These are phyloP conservation scores for Orussus abietinus DNA, from an alignment of 1,140 invertebrate genomes.

Conservation along the genomic window DNA sequence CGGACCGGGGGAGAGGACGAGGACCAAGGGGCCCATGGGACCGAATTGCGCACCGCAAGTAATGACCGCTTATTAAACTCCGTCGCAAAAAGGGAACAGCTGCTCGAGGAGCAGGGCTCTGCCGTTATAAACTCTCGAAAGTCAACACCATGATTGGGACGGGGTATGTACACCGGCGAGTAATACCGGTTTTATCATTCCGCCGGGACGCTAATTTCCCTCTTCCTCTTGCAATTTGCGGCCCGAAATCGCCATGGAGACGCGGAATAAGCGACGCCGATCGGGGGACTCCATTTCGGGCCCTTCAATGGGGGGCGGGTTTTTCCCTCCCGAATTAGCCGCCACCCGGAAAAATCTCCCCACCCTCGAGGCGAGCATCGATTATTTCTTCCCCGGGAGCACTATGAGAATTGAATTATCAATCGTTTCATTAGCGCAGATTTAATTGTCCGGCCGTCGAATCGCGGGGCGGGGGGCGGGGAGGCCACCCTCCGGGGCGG, in stretches of 20 bases:
- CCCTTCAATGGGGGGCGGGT: too few species aligned
- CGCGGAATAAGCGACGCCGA: too few species aligned
- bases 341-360: too few species aligned
- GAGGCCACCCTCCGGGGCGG: slow-evolving; percentile 26
- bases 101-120: slow-evolving; percentile 19
- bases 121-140: slow-evolving; percentile 11
- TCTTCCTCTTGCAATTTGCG: slow-evolving; percentile 24
- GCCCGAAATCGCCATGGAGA: too few species aligned
- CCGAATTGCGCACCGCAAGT: too few species aligned
- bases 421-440: slow-evolving; percentile 40
- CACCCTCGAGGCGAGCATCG: slow-evolving; percentile 16
- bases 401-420: slow-evolving; percentile 39
- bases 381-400: slow-evolving; percentile 39
- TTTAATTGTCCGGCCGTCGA: slow-evolving; percentile 42
- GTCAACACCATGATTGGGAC: neutral
- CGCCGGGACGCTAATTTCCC: slow-evolving; percentile 18
- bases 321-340: too few species aligned
- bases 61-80: slow-evolving; percentile 32
- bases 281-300: slow-evolving; percentile 5
- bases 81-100: slow-evolving; percentile 28
- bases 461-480: slow-evolving; percentile 25
- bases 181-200: slow-evolving; percentile 14
- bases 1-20: too few species aligned
- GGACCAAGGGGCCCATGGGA: slow-evolving; percentile 1
- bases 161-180: slow-evolving; percentile 1